Evolutionary conservation across 2,888 invertebrate species (phyloP), one percentile per base, ranked within the genome.

Genomic region (Chrysodeixis includens): DNA sequence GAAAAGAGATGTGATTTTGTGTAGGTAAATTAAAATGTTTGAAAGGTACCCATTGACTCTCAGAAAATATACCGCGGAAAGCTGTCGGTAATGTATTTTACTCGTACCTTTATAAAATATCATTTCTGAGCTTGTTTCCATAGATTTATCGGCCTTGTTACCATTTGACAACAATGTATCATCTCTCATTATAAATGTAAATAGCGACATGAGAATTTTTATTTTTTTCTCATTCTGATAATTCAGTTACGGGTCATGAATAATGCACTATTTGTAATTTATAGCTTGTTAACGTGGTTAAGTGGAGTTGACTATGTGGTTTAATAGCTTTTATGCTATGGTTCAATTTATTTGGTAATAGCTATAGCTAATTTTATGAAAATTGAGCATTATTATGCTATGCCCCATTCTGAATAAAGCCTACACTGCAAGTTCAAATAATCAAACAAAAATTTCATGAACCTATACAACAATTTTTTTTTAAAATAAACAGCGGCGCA

Each of bases 211-310:
- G 40, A 40, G 35, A 40, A n/a, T 40, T 40, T 40, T 6, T 7
- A n/a, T 40, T 40, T 40, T 26, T n/a, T 40, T n/a, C n/a, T n/a
- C 6, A 6, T n/a, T 40, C 40, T 40, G n/a, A 40, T 40, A 40
- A 40, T 40, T n/a, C n/a, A 40, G 40, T 40, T 40, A 40, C 40
- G 40, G 40, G 40, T 40, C n/a, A n/a, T 18, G 51, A 51, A 18
- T 51, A 51, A 51, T 20, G 26, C 74, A 74, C n/a, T 40, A 40
- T 40, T 40, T 40, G 6, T n/a, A n/a, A 40, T 40, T 40, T 40
- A 40, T 40, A n/a, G 40, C 40, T 40, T 40, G n/a, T n/a, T 5
- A 40, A 35, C 35, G 1, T 35, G n/a, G 6, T 26, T 4, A 26
- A n/a, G 0, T 40, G n/a, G 40, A 40, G n/a, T 40, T 40, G 1